Evolutionary conservation across 2,113 vertebrate species (phyloP).

Genomic region (Clarias magur): DNA sequence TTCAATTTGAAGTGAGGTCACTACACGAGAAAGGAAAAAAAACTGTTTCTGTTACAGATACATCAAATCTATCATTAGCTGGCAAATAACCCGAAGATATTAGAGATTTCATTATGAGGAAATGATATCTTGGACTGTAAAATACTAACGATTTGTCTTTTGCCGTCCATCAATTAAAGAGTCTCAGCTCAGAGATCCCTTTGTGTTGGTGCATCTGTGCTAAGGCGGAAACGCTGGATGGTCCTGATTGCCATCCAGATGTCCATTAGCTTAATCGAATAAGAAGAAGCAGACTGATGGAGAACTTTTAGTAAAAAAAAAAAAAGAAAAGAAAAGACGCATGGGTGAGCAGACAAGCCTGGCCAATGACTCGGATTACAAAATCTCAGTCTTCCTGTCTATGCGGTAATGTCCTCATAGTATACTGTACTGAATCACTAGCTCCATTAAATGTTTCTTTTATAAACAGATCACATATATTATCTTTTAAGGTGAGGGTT

Average conservation of each 20-base stretch:
- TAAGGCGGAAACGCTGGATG: conserved; percentile 34
- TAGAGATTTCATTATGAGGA: conserved; percentile 26
- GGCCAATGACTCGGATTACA: conserved; percentile 28
- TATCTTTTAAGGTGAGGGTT: background rate
- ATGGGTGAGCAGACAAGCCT: conserved; percentile 32
- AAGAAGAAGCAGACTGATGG: conserved; percentile 46
- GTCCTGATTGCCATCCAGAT: conserved; percentile 48
- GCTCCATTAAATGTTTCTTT: background rate
- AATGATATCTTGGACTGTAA: conserved; percentile 15
- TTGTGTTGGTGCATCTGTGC: conserved; percentile 42
- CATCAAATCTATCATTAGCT: conserved; percentile 17
- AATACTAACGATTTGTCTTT: conserved; percentile 31
- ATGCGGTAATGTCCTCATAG: conserved; percentile 20
- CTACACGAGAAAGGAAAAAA: background rate
- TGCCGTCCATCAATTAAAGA: conserved; percentile 39
- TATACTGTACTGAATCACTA: background rate
- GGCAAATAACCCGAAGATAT: conserved; percentile 6
- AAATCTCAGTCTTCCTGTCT: conserved; percentile 25
- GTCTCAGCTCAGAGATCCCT: conserved; percentile 33
- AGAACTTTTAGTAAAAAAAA: conserved; percentile 30
- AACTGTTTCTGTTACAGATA: conserved; percentile 19
- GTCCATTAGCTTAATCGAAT: conserved; percentile 57
- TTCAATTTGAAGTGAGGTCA: background rate
- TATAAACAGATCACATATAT: background rate
- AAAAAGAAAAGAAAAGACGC: background rate